phyloP scores from a whole-genome alignment of 2,888 invertebrate species.

The Galeopsomyia nigrocyanea region DNA sequence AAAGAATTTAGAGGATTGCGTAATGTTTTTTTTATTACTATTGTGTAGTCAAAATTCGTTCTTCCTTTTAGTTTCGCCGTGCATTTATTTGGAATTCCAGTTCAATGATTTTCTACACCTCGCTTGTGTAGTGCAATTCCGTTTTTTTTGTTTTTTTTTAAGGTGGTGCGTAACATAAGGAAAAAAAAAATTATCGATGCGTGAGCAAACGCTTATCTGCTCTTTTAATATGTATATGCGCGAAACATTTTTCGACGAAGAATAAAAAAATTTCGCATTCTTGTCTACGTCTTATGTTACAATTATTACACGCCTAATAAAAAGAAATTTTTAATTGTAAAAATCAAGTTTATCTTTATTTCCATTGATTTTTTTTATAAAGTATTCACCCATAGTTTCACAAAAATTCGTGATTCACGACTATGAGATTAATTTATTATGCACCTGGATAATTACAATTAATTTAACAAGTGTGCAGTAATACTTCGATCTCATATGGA shows the following conservation, averaged over 20 bases:
- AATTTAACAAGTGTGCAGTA: constrained; percentile 33
- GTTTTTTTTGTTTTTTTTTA: constrained; percentile 41
- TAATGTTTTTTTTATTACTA: constrained; percentile 8
- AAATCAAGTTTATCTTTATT: constrained; percentile 38
- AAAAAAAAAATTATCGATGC: constrained; percentile 50
- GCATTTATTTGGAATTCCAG: constrained; percentile 52
- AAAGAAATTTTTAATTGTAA: constrained; percentile 61
- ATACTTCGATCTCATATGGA: background rate
- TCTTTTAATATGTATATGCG: constrained; percentile 43
- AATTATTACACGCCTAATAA: constrained; percentile 66
- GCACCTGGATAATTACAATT: background rate
- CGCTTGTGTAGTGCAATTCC: constrained; percentile 55
- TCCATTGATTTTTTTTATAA: constrained; percentile 27
- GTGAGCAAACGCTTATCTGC: constrained; percentile 48
- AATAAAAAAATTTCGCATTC: constrained; percentile 41
- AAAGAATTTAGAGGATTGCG: constrained; percentile 40
- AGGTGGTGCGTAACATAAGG: constrained; percentile 58
- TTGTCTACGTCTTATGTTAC: constrained; percentile 63
- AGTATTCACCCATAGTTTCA: background rate
- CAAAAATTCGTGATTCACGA: background rate
- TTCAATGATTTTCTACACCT: constrained; percentile 48
- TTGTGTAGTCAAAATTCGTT: constrained; percentile 37
- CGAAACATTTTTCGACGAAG: constrained; percentile 34
- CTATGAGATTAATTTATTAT: background rate
- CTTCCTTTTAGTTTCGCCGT: constrained; percentile 42